Evolutionary conservation across 2,888 invertebrate species (phyloP).

Genomic region (Brassicogethes aeneus): DNA sequence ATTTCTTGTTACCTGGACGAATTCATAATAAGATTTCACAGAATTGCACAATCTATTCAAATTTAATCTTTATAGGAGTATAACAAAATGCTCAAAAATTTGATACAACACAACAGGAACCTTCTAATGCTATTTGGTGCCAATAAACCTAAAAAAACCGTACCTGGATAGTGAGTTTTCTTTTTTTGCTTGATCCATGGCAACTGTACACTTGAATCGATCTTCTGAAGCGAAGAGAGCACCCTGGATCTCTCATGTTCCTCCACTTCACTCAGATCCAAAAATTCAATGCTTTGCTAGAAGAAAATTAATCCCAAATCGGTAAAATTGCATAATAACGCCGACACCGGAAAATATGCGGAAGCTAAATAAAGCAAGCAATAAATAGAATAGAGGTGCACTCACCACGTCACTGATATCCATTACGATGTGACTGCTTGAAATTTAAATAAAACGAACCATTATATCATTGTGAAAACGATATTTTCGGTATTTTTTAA

Average conservation of each 20-base stretch:
- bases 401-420: conserved; percentile 20
- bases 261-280: conserved; percentile 65
- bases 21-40: no score
- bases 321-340: neutral
- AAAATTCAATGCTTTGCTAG: conserved; percentile 48
- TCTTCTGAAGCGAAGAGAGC: conserved; percentile 49
- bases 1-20: no score
- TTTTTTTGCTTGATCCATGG: conserved; percentile 32
- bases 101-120: no score
- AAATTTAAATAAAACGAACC: conserved; percentile 9
- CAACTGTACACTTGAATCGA: conserved; percentile 36
- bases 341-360: neutral
- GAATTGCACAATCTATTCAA: no score
- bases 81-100: no score
- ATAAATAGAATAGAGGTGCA: conserved; percentile 2
- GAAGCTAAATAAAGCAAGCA: conserved; percentile 3
- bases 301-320: conserved; percentile 8
- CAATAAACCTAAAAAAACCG: conserved; percentile 6
- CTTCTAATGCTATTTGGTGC: neutral
- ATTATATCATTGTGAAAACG: conserved; percentile 14
- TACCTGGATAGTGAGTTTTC: conserved; percentile 11
- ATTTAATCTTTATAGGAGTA: no score
- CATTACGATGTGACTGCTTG: conserved; percentile 12
- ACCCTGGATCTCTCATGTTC: conserved; percentile 57
- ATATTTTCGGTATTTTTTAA: conserved; percentile 10